Conservation (phyloP, 2,888 invertebrate genomes). For the Drosophila prostipennis region DNA sequence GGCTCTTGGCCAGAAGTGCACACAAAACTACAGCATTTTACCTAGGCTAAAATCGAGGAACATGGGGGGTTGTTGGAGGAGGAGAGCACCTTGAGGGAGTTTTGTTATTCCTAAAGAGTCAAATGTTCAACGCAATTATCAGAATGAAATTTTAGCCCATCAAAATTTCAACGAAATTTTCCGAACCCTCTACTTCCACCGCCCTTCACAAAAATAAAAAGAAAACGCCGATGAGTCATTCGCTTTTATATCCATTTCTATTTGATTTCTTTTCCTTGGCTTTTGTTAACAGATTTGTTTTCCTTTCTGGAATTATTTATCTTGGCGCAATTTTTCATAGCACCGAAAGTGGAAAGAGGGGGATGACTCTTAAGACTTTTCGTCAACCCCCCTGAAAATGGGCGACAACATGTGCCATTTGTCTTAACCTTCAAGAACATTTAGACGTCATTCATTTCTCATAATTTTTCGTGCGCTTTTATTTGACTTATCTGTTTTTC, state of each 20-base stretch:
- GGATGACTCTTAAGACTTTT: slow-evolving; percentile 17
- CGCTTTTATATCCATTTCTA: slow-evolving; percentile 26
- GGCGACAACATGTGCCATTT: slow-evolving; percentile 66
- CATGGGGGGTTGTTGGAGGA: not conserved
- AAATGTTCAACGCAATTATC: slow-evolving; percentile 35
- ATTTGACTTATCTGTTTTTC: slow-evolving; percentile 22
- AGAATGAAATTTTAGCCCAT: slow-evolving; percentile 31
- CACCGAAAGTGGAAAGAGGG: not conserved
- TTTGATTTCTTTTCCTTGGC: slow-evolving; percentile 12
- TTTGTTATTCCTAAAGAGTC: slow-evolving; percentile 21
- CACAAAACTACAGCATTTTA: slow-evolving; percentile 66
- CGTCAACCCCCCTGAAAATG: slow-evolving; percentile 24
- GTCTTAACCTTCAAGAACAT: slow-evolving; percentile 77
- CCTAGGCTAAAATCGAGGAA: slow-evolving; percentile 23
- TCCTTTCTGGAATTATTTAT: slow-evolving; percentile 50
- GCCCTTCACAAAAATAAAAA: not conserved
- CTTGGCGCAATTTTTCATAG: slow-evolving; percentile 46
- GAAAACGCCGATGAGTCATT: slow-evolving; percentile 23
- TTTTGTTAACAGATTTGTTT: slow-evolving; percentile 47
- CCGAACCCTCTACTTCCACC: too few species aligned
- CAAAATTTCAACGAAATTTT: slow-evolving; percentile 10
- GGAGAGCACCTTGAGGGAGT: slow-evolving; percentile 37
- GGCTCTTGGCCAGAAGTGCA: slow-evolving; percentile 74
- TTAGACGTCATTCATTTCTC: slow-evolving; percentile 80
- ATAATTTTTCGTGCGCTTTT: slow-evolving; percentile 60